Percentiles rank a stretch among this genome's conserved stretches.
Evolutionary conservation across 2,797 vertebrate genomes (phyloP).

Genomic region (Furcifer pardalis): DNA sequence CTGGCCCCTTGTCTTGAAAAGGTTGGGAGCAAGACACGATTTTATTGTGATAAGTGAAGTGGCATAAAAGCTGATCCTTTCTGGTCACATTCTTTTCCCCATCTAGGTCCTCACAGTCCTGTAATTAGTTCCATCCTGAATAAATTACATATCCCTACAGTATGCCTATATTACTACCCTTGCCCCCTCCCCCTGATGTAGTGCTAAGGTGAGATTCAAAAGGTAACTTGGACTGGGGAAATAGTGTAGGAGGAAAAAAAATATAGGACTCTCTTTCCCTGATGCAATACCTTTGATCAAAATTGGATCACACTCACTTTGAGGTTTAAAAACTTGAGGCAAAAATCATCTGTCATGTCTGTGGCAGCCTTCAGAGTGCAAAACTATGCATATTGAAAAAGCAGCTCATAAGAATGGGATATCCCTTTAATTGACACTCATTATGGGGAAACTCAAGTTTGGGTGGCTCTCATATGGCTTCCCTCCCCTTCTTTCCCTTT

Average conservation of each 20-base stretch:
- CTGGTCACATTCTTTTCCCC: background rate
- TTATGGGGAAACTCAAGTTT: background rate
- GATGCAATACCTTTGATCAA: background rate
- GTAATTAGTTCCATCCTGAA: background rate
- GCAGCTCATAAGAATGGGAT: background rate
- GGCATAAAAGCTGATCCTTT: background rate
- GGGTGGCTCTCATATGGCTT: background rate
- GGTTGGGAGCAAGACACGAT: background rate
- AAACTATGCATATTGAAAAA: background rate
- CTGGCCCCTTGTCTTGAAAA: too few relatives aligned
- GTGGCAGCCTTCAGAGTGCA: background rate
- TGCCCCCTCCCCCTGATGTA: background rate
- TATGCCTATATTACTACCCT: background rate
- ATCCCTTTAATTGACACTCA: background rate
- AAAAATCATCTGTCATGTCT: background rate
- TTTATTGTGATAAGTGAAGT: background rate
- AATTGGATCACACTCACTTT: background rate
- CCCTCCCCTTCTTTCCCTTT: conserved; percentile 6
- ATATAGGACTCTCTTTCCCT: background rate
- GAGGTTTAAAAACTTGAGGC: background rate
- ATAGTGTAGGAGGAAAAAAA: background rate
- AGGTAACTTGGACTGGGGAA: background rate
- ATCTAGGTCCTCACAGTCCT: background rate
- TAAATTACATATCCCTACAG: background rate
- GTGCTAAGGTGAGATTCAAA: background rate